Evolutionary conservation across 1,140 invertebrate species (phyloP).

Genomic region (Drosophila virilis): DNA sequence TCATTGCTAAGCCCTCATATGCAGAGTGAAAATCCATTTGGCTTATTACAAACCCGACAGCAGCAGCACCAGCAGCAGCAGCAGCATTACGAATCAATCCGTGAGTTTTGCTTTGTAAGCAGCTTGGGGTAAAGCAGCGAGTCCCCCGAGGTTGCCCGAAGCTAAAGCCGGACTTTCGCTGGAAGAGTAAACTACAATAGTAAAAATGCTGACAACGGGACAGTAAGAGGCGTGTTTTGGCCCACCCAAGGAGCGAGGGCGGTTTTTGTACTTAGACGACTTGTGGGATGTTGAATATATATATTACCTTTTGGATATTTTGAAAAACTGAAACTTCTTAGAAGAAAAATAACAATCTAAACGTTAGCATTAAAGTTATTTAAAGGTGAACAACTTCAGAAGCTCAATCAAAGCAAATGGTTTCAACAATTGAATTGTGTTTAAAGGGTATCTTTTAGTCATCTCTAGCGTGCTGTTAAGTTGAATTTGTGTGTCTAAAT

Average conservation of each 20-base stretch:
- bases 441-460: no score
- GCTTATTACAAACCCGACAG: background rate
- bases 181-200: background rate
- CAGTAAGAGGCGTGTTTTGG: background rate
- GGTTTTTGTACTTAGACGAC: background rate
- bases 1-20: background rate
- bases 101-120: constrained; percentile 1
- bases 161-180: background rate
- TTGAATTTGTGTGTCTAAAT: background rate
- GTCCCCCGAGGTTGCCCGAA: background rate
- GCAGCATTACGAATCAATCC: background rate
- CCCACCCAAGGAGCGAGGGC: background rate
- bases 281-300: no score
- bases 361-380: no score
- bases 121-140: background rate
- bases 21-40: background rate
- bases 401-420: no score
- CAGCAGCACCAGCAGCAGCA: no score
- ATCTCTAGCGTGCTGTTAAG: background rate
- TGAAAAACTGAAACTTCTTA: no score
- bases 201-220: background rate
- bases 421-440: no score
- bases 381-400: no score
- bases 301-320: no score
- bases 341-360: no score